Percentiles rank a stretch among this genome's conserved stretches.
Evolutionary conservation across 2,888 invertebrate species (phyloP).

Genomic region (Nebria salina): DNA sequence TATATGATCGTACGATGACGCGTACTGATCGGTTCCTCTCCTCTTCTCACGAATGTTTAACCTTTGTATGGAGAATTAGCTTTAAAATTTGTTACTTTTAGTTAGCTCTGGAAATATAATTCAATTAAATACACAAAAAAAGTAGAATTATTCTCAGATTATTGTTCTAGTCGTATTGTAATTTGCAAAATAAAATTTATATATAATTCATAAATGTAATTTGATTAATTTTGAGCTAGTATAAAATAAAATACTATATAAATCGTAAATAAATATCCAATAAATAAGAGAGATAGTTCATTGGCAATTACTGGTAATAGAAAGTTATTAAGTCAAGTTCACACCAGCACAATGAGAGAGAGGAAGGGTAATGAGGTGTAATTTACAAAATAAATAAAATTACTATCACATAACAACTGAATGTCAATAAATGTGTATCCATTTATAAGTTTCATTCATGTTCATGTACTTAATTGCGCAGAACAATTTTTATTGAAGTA

Average conservation of each 20-base stretch:
- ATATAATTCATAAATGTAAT: no score
- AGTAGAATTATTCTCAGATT: no score
- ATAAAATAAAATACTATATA: no score
- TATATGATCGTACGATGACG: not conserved
- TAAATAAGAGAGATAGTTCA: not conserved
- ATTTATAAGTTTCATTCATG: constrained; percentile 31
- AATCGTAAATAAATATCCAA: no score
- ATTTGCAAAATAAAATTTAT: no score
- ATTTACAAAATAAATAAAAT: constrained; percentile 37
- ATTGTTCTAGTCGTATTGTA: no score
- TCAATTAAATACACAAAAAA: no score
- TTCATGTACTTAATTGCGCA: constrained; percentile 27
- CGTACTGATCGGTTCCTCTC: not conserved
- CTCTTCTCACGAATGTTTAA: not conserved
- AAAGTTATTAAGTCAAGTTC: constrained; percentile 30
- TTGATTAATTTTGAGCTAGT: no score
- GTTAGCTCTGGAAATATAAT: no score
- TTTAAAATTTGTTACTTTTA: no score
- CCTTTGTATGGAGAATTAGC: not conserved
- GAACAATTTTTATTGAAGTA: constrained; percentile 31
- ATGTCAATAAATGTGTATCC: constrained; percentile 32
- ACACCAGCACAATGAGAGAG: constrained; percentile 24
- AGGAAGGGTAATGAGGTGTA: constrained; percentile 26
- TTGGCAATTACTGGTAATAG: constrained; percentile 17
- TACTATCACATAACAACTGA: constrained; percentile 27